Evolutionary conservation across 2,113 vertebrate genomes (phyloP), one percentile per base, ranked within the genome.

Genomic region (Epinephelus moara): DNA sequence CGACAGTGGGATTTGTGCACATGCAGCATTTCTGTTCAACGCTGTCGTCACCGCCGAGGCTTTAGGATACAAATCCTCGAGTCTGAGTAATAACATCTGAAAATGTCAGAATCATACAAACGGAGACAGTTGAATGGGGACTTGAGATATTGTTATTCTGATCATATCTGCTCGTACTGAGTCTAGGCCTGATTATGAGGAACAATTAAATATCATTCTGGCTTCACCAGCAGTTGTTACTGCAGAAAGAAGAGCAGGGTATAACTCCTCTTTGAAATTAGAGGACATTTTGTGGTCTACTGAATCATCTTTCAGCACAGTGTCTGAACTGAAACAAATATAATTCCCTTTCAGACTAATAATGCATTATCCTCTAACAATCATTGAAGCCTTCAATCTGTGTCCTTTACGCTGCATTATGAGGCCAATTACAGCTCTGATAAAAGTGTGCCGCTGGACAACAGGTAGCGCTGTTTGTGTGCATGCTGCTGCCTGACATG

Each of bases 61-160:
- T 89, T 91, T 89, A 82, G 70, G 85, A 91, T 86, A 92, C 90
- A 93, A 92, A 92, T 92, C 89, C 91, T 91, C 40, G 80, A 92
- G 85, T 92, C 83, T 83, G 81, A 86, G 91, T 93, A 93, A 93
- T 93, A 91, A 90, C 83, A 91, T 92, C 87, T 92, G 90, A 91
- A 93, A 91, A 93, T 93, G 93, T 94, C 93, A 93, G 85, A 91
- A 88, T 81, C 88, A 76, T 68, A 85, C 82, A 72, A 81, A 70
- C 84, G 37, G 37, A 74, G 89, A 78, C 82, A 37, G 83, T 57
- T 69, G 83, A 87, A 90, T 75, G 66, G 45, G 69, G 81, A 84
- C 78, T 85, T 72, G 69, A 88, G 90, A 90, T 91, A 88, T 89
- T 88, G 87, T 92, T 87, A 86, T 92, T 93, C 91, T 76, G 82